Evolutionary conservation across 1,140 invertebrate genomes (phyloP), one percentile per base, ranked within the genome.

Genomic region (Drosophila elegans): DNA sequence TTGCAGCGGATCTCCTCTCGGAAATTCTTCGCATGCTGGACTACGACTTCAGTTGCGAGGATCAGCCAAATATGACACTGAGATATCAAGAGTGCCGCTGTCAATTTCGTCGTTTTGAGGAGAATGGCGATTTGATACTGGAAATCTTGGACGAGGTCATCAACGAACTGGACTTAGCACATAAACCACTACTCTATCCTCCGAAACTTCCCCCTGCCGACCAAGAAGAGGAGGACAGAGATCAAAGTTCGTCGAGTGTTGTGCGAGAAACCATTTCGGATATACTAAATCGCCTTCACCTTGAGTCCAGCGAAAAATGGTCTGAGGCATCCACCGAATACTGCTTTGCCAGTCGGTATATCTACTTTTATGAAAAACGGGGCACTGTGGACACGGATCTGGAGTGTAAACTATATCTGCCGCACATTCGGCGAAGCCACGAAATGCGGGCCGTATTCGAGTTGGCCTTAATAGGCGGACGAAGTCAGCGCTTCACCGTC

Each of bases 131-230:
- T 6, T 10, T 83, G 4, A 44, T 90, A 0, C 10, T 68, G 13
- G 73, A 85, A 2, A 83, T 91, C 12, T 16, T 91, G 2, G 75
- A 91, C n/a, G 90, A 91, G 38, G 53, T 91, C 0, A 72, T 91
- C 13, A 73, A 71, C 54, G 84, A 91, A 1, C 55, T 91, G 11
- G 90, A 91, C 13, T 53, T 91, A 0, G 25, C 4, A 0, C 71
- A 80, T 44, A 71, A 71, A 0, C 90, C 90, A 13, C 52, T 77
- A 13, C 44, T 71, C 0, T 72, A 69, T 7, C 49, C 10, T 12
- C 32, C 60, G 4, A 27, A 69, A 3, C 41, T 44, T 0, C 27
- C 34, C 1, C 3, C 41, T 0, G 6, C 7, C 0, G n/a, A 21
- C 16, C 16, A 21, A 21, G 16, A 60, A 0, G 44, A 61, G 3